Base-by-base conservation (phyloP, 2,888 invertebrate genomes). In the Lasioglossum morio region DNA sequence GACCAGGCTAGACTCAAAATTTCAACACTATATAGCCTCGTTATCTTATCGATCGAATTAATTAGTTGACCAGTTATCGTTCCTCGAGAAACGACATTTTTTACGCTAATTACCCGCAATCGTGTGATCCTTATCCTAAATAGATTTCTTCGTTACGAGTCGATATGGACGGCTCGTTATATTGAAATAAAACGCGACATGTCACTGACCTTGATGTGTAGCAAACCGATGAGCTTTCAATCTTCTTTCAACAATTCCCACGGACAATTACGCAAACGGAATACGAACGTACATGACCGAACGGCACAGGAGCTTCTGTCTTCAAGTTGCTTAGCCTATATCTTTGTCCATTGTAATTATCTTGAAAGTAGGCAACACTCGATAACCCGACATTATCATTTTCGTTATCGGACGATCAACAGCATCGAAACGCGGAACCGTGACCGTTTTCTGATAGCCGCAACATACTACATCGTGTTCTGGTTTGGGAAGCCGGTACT, bases 331-430 rank as follows among this genome's bases (percentile, higher is more conserved):
- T 63, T 72, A 30, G 37, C n/a, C 81, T 82, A 46, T 90, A 88
- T 87, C 87, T 57, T 78, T 53, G 43, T 34, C 66, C 78, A 89
- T 90, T 89, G 75, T 90, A 79, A 89, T 86, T 70, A 79, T 72
- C 77, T 46, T 43, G 46, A 79, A 86, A 87, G 84, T 77, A 79
- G 75, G 23, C 57, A 69, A 84, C 72, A 72, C 77, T 48, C 70
- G 90, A 90, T 90, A 90, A 89, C 77, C 70, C 60, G 48, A 48
- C 66, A 87, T 82, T 90, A 90, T 88, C 85, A 74, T 57, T 63
- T 79, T 57, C 72, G 19, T 53, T 88, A 87, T 90, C 90, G 19
- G 69, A 46, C 57, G 46, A 86, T 88, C 84, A 77, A 69, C 63
- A 75, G 60, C 60, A 46, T 27, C 46, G 72, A 75, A 80, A 57